Evolutionary conservation across 2,113 vertebrate species (phyloP), one percentile per base, ranked within the genome.

Genomic region (Scopus umbretta): DNA sequence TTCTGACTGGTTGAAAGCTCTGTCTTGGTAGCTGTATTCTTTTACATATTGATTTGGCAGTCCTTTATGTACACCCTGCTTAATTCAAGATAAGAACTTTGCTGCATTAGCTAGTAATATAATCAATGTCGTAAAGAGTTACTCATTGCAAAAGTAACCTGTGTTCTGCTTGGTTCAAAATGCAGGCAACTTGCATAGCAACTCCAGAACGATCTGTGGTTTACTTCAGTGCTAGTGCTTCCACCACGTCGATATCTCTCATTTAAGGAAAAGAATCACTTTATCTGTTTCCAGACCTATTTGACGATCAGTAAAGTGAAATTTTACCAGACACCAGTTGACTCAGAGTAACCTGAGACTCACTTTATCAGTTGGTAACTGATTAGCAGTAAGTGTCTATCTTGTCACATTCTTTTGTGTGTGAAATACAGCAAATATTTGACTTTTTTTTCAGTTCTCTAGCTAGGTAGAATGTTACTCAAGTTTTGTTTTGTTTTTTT

Each of bases 331-430:
- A 94, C 38, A 90, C 92, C 74, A 43, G 78, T 40, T 71, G 55
- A 72, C 88, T 92, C 47, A 13, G 25, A 83, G 92, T 95, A 96
- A 97, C 92, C 26, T 34, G 91, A 96, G 89, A 91, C 88, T 90
- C 73, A 5, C 65, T 92, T 94, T 96, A 92, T 95, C 94, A 65
- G 81, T 56, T 55, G 80, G 53, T 92, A 91, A 88, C 72, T 90
- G 90, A 90, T 91, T 76, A 90, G 71, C 63, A 91, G 75, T 40
- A 63, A 83, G 52, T 16, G 20, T 72, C 78, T 80, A 34, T 79
- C 82, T 80, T 71, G 81, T 88, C 67, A 32, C 27, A 10, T 74
- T 93, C 72, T 80, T 94, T 75, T 80, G 81, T 92, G 38, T 55
- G 49, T 65, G 49, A 43, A 85, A 85, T 45, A 62, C 25, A 83